phyloP scores from a whole-genome alignment of 2,888 invertebrate genomes.

The Microdon myrmicae region DNA sequence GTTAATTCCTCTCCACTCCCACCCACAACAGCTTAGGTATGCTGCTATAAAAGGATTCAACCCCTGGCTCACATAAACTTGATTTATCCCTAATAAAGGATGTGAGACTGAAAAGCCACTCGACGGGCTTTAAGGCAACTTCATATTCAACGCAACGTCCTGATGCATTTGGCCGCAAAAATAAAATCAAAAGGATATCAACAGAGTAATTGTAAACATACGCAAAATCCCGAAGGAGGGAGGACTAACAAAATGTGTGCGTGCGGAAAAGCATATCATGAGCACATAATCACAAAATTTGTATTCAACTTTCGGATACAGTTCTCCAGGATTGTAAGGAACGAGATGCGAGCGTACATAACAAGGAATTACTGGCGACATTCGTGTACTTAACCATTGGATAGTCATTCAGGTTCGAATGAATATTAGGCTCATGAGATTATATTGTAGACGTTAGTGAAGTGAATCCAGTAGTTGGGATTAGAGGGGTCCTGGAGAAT shows the following conservation, averaged over 20 bases:
- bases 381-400: constrained; percentile 1
- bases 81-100: constrained; percentile 18
- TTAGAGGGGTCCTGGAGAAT: too few species aligned
- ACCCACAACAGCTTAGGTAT: constrained; percentile 16
- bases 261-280: constrained; percentile 24
- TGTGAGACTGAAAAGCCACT: constrained; percentile 12
- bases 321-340: constrained; percentile 6
- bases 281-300: constrained; percentile 9
- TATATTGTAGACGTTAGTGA: too few species aligned
- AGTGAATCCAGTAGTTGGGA: too few species aligned
- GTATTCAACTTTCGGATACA: constrained; percentile 21
- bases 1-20: constrained; percentile 25
- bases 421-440: too few species aligned
- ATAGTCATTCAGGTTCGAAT: too few species aligned
- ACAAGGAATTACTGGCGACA: neutral
- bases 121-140: neutral
- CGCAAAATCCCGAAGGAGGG: neutral
- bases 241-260: constrained; percentile 1
- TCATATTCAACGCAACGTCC: constrained; percentile 14
- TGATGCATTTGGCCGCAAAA: constrained; percentile 26
- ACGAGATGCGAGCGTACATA: neutral
- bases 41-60: constrained; percentile 8
- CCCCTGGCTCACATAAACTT: constrained; percentile 16
- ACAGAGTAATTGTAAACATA: constrained; percentile 7
- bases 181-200: constrained; percentile 32